Conservation (phyloP, 2,113 vertebrate species). For the Saccopteryx leptura region DNA sequence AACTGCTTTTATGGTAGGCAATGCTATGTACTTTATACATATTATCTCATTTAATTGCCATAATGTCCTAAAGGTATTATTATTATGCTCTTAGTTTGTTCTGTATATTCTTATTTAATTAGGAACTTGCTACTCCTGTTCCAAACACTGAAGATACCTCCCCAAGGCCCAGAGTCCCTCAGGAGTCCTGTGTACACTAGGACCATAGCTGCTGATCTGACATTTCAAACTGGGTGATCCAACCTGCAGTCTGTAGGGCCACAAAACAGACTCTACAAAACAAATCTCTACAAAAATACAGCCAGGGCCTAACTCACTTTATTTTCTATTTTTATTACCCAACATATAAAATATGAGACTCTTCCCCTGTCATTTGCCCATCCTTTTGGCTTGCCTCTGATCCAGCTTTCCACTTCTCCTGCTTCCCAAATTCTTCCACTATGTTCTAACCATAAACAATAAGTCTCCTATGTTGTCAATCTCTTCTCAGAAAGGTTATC, state of each 20-base stretch:
- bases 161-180: neutral
- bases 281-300: neutral
- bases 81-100: neutral
- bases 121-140: neutral
- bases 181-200: neutral
- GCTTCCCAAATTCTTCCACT: neutral
- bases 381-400: neutral
- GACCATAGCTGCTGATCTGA: neutral
- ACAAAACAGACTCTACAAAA: neutral
- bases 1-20: neutral
- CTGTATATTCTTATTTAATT: neutral
- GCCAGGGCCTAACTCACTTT: neutral
- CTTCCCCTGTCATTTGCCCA: neutral
- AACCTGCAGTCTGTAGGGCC: neutral
- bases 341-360: neutral
- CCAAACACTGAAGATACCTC: neutral
- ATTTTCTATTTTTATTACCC: constrained; percentile 44
- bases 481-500: neutral
- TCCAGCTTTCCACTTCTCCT: neutral
- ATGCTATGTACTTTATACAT: neutral
- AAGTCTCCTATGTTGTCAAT: neutral
- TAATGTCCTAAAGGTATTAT: neutral
- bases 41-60: neutral
- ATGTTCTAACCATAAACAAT: neutral
- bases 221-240: neutral